Conservation (phyloP, 2,797 vertebrate species). For the Mormyrus proboscirostris region DNA sequence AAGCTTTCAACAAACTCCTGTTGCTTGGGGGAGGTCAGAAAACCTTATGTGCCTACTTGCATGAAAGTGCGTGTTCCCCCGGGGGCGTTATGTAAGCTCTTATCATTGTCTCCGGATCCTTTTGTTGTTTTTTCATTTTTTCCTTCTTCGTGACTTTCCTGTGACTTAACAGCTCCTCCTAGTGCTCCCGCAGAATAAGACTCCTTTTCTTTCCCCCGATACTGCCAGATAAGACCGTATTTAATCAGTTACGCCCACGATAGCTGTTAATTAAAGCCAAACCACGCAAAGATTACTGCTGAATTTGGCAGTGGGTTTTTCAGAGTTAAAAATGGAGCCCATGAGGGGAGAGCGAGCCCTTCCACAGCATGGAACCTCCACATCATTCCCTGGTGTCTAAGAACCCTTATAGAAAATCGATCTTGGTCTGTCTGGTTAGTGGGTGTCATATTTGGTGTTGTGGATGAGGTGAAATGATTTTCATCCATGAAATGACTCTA, state of each 20-base stretch:
- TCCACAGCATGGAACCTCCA: background rate
- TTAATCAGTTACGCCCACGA: background rate
- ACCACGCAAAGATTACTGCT: background rate
- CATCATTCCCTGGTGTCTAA: background rate
- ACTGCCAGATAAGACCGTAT: background rate
- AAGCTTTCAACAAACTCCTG: background rate
- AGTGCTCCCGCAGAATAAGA: background rate
- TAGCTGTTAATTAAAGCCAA: background rate
- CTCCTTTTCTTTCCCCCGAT: background rate
- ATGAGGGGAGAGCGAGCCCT: background rate
- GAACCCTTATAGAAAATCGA: background rate
- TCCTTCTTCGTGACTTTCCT: background rate
- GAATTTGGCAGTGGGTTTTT: background rate
- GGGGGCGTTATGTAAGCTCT: background rate
- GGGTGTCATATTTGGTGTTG: background rate
- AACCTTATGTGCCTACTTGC: background rate
- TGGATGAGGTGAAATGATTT: background rate
- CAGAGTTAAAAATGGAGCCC: background rate
- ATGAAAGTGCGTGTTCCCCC: background rate
- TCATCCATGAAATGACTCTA: background rate
- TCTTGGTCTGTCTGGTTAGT: background rate
- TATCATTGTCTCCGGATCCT: background rate
- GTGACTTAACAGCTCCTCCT: conserved; percentile 20
- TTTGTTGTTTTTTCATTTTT: background rate
- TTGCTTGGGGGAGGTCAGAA: background rate